Base-by-base conservation (phyloP, 1,140 invertebrate genomes). In the Leptonema lineaticorne region DNA sequence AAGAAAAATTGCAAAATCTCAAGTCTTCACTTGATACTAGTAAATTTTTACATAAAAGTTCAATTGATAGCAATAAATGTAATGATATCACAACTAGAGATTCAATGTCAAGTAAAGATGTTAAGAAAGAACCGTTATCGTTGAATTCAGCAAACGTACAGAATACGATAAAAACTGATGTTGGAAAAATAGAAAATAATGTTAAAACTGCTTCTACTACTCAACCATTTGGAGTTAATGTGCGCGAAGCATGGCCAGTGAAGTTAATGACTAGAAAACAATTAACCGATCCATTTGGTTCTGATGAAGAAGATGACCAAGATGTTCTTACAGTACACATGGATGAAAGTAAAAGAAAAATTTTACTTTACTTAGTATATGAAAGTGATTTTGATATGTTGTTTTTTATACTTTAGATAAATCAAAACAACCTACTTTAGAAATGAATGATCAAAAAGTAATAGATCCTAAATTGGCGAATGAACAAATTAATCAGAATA, bases 281-380 rank as follows among this genome's bases (percentile, higher is more conserved):
- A 80, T 84, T 93, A 63, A 90, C 89, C 14, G 94, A 96, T 84
- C 93, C 94, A 1, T 95, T 96, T 81, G 94, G 92, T 50, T 94
- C 92, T 53, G 92, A 95, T 76, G 92, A 94, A 28, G 93, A 96
- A 74, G 90, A 92, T 11, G 76, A 83, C 72, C 74, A 59, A 65
- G 70, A 71, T 16, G 45, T 63, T n/a, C 24, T 69, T 1, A 68
- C 63, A 14, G 70, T 68, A 0, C 57, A 53, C 16, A 20, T 71
- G n/a, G 63, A 66, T 50, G 66, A 66, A 60, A 37, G 70, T 69
- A 45, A 2, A 41, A 41, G 37, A 11, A 2, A 41, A 41, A 41
- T 41, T 2, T 2, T 26, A 53, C n/a, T 20, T 8, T 28, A 6
- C 7, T 26, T 29, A 3, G 27, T 4, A 29, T 6, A 58, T 2